A percentile compares a stretch with the other conserved stretches of the same genome.
phyloP scores from a whole-genome alignment of 2,113 vertebrate species.

The Falcunculus frontatus region DNA sequence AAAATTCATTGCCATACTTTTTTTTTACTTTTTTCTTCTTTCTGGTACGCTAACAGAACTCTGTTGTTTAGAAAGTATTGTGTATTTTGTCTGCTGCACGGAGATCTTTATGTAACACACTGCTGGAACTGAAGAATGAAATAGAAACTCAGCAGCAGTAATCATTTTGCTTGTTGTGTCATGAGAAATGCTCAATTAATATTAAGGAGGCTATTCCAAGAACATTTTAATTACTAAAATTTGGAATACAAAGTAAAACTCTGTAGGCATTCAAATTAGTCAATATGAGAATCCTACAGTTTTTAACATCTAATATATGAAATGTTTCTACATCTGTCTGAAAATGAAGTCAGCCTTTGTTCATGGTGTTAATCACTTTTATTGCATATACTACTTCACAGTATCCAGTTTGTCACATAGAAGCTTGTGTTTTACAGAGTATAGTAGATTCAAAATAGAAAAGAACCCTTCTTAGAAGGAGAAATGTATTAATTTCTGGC shows the following conservation, averaged over 20 bases:
- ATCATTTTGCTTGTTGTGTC: conserved; percentile 18
- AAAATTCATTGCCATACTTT: neutral
- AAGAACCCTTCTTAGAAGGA: conserved; percentile 13
- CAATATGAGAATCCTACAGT: neutral
- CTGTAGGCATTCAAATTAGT: neutral
- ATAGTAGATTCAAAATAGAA: neutral
- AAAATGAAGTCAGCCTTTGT: conserved; percentile 7
- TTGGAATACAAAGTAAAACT: conserved; percentile 19
- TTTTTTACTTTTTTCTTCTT: neutral
- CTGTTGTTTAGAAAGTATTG: neutral
- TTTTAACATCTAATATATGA: neutral
- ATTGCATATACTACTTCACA: neutral
- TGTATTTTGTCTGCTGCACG: neutral
- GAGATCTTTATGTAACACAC: neutral
- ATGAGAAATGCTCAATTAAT: conserved; percentile 19
- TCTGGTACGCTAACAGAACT: neutral
- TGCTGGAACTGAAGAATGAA: neutral
- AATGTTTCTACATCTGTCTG: conserved; percentile 17
- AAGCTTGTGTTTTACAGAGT: neutral
- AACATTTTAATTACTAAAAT: conserved; percentile 30
- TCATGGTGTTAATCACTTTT: conserved; percentile 28
- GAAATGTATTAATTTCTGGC: conserved; percentile 27
- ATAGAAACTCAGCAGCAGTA: neutral
- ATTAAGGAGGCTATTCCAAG: conserved; percentile 4
- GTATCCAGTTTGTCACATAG: conserved; percentile 1